Conservation (phyloP, 2,113 vertebrate genomes). For the Tychaedon coryphoeus region DNA sequence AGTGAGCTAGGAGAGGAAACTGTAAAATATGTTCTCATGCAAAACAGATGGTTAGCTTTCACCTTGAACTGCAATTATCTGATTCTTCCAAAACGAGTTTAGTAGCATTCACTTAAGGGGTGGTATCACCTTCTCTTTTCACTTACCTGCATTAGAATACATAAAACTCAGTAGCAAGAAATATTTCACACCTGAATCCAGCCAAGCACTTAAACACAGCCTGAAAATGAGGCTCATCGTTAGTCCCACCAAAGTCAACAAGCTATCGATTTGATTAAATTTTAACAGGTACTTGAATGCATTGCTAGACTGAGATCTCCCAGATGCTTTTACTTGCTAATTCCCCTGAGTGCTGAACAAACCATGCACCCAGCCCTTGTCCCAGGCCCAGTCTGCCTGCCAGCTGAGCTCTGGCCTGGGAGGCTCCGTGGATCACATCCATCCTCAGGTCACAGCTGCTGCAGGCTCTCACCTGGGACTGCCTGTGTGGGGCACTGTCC, state of each 20-base stretch:
- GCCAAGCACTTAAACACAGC: neutral
- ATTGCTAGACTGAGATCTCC: neutral
- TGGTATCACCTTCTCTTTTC: neutral
- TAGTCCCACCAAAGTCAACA: neutral
- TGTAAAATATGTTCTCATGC: neutral
- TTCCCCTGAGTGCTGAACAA: neutral
- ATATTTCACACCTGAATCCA: neutral
- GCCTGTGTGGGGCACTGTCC: neutral
- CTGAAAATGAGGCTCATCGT: neutral
- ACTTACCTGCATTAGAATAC: neutral
- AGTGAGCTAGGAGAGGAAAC: neutral
- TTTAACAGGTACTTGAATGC: neutral
- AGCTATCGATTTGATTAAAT: conserved; percentile 20
- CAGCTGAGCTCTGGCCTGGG: neutral
- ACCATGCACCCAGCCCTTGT: neutral
- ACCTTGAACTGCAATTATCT: neutral
- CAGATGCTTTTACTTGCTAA: neutral
- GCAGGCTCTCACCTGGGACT: accelerated
- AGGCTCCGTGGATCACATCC: accelerated
- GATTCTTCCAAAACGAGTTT: conserved; percentile 16
- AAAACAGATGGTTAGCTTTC: neutral
- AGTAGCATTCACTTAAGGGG: neutral
- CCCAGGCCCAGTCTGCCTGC: neutral
- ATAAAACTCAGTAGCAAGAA: neutral
- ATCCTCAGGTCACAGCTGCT: accelerated